These are phyloP conservation scores for Colletes latitarsis DNA, from an alignment of 1,140 invertebrate species.

Conservation along the genomic window DNA sequence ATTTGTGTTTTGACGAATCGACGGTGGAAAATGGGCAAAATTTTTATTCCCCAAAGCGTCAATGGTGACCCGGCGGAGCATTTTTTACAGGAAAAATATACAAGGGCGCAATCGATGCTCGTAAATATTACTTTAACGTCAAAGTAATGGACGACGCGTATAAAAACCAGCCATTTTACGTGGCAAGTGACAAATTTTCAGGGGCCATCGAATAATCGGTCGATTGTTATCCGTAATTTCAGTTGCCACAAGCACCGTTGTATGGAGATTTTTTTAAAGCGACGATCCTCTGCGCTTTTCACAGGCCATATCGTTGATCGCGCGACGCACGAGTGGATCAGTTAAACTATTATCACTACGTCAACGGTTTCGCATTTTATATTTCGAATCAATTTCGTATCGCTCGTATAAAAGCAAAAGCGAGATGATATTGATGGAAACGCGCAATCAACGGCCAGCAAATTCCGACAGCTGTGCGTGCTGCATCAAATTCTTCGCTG, in stretches of 20 bases:
- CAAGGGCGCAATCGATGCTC: conserved; percentile 33
- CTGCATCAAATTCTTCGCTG: conserved; percentile 1
- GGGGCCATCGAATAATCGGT: conserved; percentile 34
- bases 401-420: neutral
- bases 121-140: conserved; percentile 53
- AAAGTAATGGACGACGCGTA: conserved; percentile 16
- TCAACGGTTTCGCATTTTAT: neutral
- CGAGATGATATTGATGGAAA: neutral
- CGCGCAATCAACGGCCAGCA: neutral
- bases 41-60: conserved; percentile 35
- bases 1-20: neutral
- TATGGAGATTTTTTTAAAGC: neutral
- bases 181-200: conserved; percentile 31
- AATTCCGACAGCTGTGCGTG: conserved; percentile 7
- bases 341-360: neutral
- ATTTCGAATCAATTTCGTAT: neutral
- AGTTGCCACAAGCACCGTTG: conserved; percentile 23
- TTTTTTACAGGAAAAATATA: conserved; percentile 41
- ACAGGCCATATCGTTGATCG: neutral
- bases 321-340: neutral
- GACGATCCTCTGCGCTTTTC: neutral
- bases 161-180: conserved; percentile 41
- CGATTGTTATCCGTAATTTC: conserved; percentile 28
- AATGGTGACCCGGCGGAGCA: conserved; percentile 9
- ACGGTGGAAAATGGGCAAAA: conserved; percentile 32